Evolutionary conservation across 2,888 invertebrate genomes (phyloP), one percentile per base, ranked within the genome.

Genomic region (Disparrhopalites patrizii): DNA sequence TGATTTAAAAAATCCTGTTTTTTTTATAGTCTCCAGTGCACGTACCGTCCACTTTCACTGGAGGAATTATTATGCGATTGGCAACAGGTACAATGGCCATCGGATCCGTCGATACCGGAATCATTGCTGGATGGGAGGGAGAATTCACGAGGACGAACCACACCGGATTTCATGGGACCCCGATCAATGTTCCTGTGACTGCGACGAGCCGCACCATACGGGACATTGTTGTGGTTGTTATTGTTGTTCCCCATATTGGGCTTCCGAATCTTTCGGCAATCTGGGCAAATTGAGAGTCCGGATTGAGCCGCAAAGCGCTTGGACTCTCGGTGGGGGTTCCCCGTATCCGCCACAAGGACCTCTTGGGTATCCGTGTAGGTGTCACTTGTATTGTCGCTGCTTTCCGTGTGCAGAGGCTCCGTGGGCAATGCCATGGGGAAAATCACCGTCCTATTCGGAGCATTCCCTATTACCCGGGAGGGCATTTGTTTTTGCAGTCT

Each of bases 301-400:
- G 28, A 30, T 23, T 68, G 64, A 13, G 65, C 23, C 5, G 52
- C 60, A 38, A 62, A 62, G 1, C 51, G 51, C 36, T 47, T 62
- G 2, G 52, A 55, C 15, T 28, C 27, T 13, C 56, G 54, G 18
- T 55, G 30, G 13, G 52, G 54, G 27, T 66, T 52, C n/a, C 25
- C 54, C 30, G 40, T 38, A 5, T 23, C 33, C 3, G 20, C 28
- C 8, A 28, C 43, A 3, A 52, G 10, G 3, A 63, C 58, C 18
- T 69, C 70, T 23, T 65, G 68, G 13, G 70, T 67, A 52, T 75
- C 75, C 18, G 72, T 71, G 65, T 77, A 77, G 7, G 77, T 76
- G 62, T 77, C 77, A 56, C 75, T 75, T n/a, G 77, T 77, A 51
- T 76, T 76, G 27, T 76, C 77, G 66, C 71, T 73, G 57, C 73